Percentiles rank a stretch among this genome's conserved stretches.
Evolutionary conservation across 2,888 invertebrate species (phyloP).

Genomic region (Cecidostiba fungosa): DNA sequence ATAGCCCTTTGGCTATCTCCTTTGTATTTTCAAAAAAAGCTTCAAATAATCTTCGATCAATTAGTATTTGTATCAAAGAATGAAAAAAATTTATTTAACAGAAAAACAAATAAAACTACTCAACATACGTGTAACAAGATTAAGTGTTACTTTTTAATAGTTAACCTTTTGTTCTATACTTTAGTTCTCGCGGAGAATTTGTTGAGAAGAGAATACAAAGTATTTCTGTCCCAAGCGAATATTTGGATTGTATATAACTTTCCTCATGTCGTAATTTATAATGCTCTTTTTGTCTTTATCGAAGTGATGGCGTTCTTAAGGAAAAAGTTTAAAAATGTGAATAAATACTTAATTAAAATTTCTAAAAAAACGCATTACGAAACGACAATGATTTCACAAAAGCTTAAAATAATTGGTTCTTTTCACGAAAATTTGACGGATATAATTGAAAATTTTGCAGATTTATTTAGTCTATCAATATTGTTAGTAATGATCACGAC

Average conservation of each 20-base stretch:
- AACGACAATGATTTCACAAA: neutral
- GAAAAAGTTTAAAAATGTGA: neutral
- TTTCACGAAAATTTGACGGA: constrained; percentile 12
- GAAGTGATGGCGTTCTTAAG: neutral
- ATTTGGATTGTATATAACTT: constrained; percentile 17
- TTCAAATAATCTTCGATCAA: neutral
- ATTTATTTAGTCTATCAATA: constrained; percentile 5
- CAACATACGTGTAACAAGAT: neutral
- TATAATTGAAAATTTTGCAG: neutral
- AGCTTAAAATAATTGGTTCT: neutral
- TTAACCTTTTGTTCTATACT: neutral
- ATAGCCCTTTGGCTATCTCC: neutral
- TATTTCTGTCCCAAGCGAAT: constrained; percentile 5
- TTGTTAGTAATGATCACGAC: neutral
- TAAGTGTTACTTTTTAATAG: neutral
- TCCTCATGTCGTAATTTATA: constrained; percentile 3
- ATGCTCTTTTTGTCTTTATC: constrained; percentile 7
- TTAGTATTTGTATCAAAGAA: neutral
- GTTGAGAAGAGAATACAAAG: neutral
- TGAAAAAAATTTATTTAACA: neutral
- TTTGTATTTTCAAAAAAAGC: neutral
- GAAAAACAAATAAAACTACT: too few species aligned
- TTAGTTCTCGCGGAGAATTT: constrained; percentile 7
- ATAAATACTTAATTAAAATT: neutral
- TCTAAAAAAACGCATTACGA: neutral